Percentiles rank a stretch among this genome's conserved stretches.
phyloP scores from a whole-genome alignment of 37 sponge, comb jelly and placozoan genomes.

The Lycopodina hypogea region DNA sequence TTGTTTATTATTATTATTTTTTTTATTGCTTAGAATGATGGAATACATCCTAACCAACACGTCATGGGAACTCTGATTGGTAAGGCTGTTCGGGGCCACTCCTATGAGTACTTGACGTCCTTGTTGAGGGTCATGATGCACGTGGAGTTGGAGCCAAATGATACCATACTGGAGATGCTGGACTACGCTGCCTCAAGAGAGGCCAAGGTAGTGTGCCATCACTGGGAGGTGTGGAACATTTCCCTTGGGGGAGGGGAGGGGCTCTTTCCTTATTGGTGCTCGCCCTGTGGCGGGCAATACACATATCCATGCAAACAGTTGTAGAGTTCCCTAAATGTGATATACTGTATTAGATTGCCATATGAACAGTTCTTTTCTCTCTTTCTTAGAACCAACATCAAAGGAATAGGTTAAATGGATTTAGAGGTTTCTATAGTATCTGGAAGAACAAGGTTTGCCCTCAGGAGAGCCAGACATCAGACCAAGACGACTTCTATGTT shows the following conservation, averaged over 20 bases:
- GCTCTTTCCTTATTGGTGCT: background rate
- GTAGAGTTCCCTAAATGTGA: too few species aligned
- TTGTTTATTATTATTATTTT: too few species aligned
- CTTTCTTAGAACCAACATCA: conserved; percentile 11
- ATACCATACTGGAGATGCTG: conserved; percentile 22
- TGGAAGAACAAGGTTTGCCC: conserved; percentile 50
- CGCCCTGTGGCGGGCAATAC: background rate
- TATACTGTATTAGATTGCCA: too few species aligned
- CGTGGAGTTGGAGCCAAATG: conserved; percentile 20
- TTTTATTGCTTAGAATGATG: conserved; percentile 1
- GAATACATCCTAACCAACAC: conserved; percentile 21
- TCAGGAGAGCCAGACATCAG: background rate
- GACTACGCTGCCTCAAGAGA: background rate
- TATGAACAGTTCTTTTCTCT: too few species aligned
- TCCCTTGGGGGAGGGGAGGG: background rate
- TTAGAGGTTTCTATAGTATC: conserved; percentile 56
- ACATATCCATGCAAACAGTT: too few species aligned
- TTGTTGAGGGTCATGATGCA: conserved; percentile 54
- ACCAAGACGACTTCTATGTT: background rate
- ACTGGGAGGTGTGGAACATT: background rate
- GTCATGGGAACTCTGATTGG: conserved; percentile 39
- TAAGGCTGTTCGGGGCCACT: conserved; percentile 14
- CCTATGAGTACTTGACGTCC: conserved; percentile 42
- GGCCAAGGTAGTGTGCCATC: background rate
- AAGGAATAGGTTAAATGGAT: conserved; percentile 42